A percentile compares a stretch with the other conserved stretches of the same genome.
phyloP scores from a whole-genome alignment of 2,797 vertebrate species.

The Cossypha polioptera region DNA sequence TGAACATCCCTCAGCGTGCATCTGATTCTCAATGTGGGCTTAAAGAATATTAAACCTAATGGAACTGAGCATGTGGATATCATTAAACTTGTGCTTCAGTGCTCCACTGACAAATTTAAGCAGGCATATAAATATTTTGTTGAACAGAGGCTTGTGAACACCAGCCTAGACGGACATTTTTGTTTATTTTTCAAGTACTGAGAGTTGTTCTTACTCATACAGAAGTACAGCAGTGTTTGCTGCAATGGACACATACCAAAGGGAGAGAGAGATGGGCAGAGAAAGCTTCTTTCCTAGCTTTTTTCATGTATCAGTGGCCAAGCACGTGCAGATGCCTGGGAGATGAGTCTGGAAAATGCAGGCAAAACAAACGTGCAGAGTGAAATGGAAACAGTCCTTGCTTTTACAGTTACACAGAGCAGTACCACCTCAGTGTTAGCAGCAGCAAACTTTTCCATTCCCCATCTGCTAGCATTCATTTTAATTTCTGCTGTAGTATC shows the following conservation, averaged over 20 bases:
- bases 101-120: background rate
- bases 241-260: background rate
- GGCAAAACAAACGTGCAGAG: background rate
- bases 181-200: background rate
- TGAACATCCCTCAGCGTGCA: background rate
- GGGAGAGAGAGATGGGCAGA: background rate
- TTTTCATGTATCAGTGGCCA: background rate
- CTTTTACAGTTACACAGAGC: background rate
- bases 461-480: conserved; percentile 2
- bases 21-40: background rate
- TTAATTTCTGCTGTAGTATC: background rate
- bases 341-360: background rate
- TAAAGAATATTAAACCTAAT: background rate
- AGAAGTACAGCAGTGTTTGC: background rate
- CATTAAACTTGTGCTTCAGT: background rate
- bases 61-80: background rate
- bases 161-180: background rate
- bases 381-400: conserved; percentile 7
- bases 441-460: conserved; percentile 27
- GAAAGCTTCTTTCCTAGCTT: background rate
- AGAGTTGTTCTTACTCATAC: background rate
- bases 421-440: background rate
- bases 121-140: background rate
- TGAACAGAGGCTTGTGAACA: background rate
- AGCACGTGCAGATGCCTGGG: background rate